Percentiles rank a stretch among this genome's conserved stretches.
Evolutionary conservation across 30 jellyfish, hydroid and myxozoan species (phyloP).

Genomic region (Hydractinia echinata): DNA sequence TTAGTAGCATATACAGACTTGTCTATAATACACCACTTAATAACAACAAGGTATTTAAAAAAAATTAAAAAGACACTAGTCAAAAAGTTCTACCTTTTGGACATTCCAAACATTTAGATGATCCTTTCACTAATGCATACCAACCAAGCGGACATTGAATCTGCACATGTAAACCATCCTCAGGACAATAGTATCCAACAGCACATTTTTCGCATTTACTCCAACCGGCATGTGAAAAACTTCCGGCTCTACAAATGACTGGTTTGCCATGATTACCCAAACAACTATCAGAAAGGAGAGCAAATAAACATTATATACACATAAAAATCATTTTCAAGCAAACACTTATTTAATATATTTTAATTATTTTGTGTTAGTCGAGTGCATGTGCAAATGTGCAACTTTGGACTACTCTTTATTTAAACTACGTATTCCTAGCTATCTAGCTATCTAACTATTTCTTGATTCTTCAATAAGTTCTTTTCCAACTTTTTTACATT

Average conservation of each 20-base stretch:
- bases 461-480: too few relatives aligned
- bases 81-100: slow-evolving; percentile 23
- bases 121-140: slow-evolving; percentile 35
- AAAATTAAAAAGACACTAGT: background rate
- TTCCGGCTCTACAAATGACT: slow-evolving; percentile 54
- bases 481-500: too few relatives aligned
- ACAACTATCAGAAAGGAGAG: slow-evolving; percentile 39
- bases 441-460: too few relatives aligned
- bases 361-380: too few relatives aligned
- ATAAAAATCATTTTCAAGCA: too few relatives aligned
- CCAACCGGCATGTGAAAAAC: slow-evolving; percentile 55
- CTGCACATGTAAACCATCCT: background rate
- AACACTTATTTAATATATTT: too few relatives aligned
- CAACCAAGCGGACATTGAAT: slow-evolving; percentile 36
- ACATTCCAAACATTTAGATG: slow-evolving; percentile 24
- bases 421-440: too few relatives aligned
- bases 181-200: slow-evolving; percentile 37
- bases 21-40: too few relatives aligned
- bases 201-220: slow-evolving; percentile 57
- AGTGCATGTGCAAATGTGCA: too few relatives aligned
- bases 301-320: too few relatives aligned
- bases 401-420: too few relatives aligned
- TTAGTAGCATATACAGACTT: too few relatives aligned
- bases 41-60: background rate
- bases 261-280: slow-evolving; percentile 50